Evolutionary conservation across 2,113 vertebrate genomes (phyloP).

Genomic region (Saguinus imperator): DNA sequence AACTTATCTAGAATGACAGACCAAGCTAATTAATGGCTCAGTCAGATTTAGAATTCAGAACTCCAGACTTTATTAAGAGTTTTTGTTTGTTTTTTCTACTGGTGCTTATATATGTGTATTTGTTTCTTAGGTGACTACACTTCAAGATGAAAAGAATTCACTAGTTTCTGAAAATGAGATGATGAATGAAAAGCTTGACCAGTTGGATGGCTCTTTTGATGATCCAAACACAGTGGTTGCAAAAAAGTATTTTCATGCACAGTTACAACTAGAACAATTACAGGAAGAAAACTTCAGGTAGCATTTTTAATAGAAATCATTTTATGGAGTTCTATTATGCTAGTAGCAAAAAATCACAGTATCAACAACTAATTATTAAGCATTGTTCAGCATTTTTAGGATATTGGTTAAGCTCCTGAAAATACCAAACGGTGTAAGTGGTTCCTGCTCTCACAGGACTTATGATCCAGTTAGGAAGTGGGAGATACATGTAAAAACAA

Average conservation of each 20-base stretch:
- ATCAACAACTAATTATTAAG: background rate
- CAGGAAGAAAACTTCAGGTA: conserved; percentile 99
- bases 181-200: conserved; percentile 94
- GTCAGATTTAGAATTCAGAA: background rate
- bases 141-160: conserved; percentile 96
- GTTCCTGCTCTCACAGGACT: background rate
- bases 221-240: conserved; percentile 92
- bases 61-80: background rate
- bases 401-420: background rate
- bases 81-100: background rate
- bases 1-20: background rate
- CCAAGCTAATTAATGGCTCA: background rate
- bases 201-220: conserved; percentile 93
- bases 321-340: conserved; percentile 37
- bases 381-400: background rate
- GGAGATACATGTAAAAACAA: background rate
- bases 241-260: conserved; percentile 93
- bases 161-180: conserved; percentile 96
- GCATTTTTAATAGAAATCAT: conserved; percentile 34
- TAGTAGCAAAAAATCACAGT: background rate
- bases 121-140: conserved; percentile 90
- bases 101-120: conserved; percentile 55
- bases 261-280: conserved; percentile 93
- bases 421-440: background rate
- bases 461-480: background rate